These are phyloP conservation scores for Heliconius charithonia DNA, from an alignment of 2,888 invertebrate genomes.

Conservation along the genomic window DNA sequence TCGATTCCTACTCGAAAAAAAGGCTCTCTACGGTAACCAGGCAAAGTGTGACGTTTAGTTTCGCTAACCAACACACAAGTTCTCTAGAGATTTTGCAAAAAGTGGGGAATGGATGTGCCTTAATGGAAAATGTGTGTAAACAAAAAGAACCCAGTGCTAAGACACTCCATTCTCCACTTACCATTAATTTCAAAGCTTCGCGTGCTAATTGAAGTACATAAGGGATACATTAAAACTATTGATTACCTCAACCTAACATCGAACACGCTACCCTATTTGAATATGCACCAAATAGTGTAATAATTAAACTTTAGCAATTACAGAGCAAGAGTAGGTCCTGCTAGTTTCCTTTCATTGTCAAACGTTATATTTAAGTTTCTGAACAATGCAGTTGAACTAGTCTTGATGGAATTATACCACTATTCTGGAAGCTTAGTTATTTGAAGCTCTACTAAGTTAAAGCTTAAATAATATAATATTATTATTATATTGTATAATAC, in stretches of 20 bases:
- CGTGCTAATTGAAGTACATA: not conserved
- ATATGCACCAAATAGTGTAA: not conserved
- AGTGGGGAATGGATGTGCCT: too few relatives aligned
- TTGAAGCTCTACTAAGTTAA: slow-evolving; percentile 6
- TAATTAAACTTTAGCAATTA: slow-evolving; percentile 22
- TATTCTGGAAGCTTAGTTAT: slow-evolving; percentile 11
- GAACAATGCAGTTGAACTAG: slow-evolving; percentile 12
- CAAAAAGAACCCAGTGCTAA: not conserved
- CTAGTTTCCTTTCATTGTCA: slow-evolving; percentile 22
- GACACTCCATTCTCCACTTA: not conserved
- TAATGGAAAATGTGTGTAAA: not conserved
- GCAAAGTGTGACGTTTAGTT: too few relatives aligned
- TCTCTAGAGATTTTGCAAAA: too few relatives aligned
- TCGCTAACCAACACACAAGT: too few relatives aligned
- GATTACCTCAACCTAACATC: not conserved
- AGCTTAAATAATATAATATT: not conserved
- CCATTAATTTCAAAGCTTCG: not conserved
- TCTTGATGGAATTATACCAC: slow-evolving; percentile 22
- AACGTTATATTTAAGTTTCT: slow-evolving; percentile 17
- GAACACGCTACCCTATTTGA: not conserved
- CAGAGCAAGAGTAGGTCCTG: not conserved
- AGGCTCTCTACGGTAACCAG: too few relatives aligned
- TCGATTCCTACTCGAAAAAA: too few relatives aligned
- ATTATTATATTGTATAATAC: not conserved
- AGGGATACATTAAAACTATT: not conserved